Conservation (phyloP, 2,888 invertebrate species). For the Mythimna albipuncta region DNA sequence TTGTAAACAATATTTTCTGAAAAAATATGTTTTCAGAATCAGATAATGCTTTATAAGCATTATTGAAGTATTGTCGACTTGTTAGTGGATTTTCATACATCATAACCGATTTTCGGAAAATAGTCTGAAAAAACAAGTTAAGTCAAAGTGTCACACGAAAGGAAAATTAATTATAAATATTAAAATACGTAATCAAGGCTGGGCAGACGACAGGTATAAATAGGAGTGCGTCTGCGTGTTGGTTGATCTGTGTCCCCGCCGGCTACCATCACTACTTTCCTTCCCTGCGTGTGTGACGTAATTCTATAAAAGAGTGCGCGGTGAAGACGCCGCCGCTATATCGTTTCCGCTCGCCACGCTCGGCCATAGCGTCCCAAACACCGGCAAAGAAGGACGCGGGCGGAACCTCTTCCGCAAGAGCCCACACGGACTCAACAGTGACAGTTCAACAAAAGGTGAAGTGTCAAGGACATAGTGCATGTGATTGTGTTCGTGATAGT, state of each 20-base stretch:
- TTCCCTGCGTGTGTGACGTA: slow-evolving; percentile 90
- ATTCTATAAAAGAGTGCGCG: slow-evolving; percentile 90
- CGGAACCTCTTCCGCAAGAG: slow-evolving; percentile 88
- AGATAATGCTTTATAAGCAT: background rate
- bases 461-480: slow-evolving; percentile 78
- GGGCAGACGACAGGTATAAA: slow-evolving; percentile 55
- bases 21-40: background rate
- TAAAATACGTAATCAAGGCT: slow-evolving; percentile 37
- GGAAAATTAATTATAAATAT: slow-evolving; percentile 35
- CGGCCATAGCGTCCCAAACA: slow-evolving; percentile 87
- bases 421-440: slow-evolving; percentile 84
- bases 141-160: slow-evolving; percentile 20
- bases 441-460: slow-evolving; percentile 74
- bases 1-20: background rate
- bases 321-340: slow-evolving; percentile 90
- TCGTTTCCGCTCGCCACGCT: slow-evolving; percentile 89
- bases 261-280: slow-evolving; percentile 90
- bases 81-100: background rate
- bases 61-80: background rate
- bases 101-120: background rate
- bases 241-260: slow-evolving; percentile 80
- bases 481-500: slow-evolving; percentile 83
- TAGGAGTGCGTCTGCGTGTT: slow-evolving; percentile 73
- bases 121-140: background rate
- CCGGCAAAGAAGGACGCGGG: slow-evolving; percentile 85